Base-by-base conservation (phyloP, 2,888 invertebrate species). In the Venustoraphidia nigricollis region DNA sequence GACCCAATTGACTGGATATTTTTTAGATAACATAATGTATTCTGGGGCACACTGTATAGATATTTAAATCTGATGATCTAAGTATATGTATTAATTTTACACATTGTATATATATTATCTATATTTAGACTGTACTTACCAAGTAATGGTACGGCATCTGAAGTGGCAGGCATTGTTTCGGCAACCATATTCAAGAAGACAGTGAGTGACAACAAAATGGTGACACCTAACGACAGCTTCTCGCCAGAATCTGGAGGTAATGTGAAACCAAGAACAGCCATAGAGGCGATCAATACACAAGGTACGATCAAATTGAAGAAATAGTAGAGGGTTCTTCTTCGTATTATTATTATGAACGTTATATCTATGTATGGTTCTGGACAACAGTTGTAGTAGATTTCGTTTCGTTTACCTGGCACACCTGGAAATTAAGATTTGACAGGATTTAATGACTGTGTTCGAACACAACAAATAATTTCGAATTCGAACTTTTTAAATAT, bases 231-330 rank as follows among this genome's bases (percentile, higher is more conserved):
- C 57, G 97, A 96, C 59, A 98, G 82, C 71, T 98, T 98, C 73
- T 98, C 98, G 64, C 98, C 97, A 55, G 96, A 96, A 72, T 98
- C 97, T 57, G 96, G 96, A 59, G 98, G 97, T 67, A 98, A 76
- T 56, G 96, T 94, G 75, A 98, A 98, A 59, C 96, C 94, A 59
- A 98, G 78, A 58, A 98, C 81, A 55, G 97, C 95, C 92, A 97
- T 95, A 59, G 96, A 94, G 59, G 97, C 94, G 66, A 98, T 97
- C 66, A 98, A 81, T 64, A 97, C 93, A 70, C 96, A 96, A 56
- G 98, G 98, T 65, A 98, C 93, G 70, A 98, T 97, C 67, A 98
- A 82, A 76, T 98, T 98, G 79, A 98, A 94, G 76, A 96, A 96
- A 75, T 97, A 97, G 78, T 96, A 97, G 59, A 98, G 81, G 52